Base-by-base conservation (phyloP, 2,113 vertebrate species). In the Hypanus sabinus region DNA sequence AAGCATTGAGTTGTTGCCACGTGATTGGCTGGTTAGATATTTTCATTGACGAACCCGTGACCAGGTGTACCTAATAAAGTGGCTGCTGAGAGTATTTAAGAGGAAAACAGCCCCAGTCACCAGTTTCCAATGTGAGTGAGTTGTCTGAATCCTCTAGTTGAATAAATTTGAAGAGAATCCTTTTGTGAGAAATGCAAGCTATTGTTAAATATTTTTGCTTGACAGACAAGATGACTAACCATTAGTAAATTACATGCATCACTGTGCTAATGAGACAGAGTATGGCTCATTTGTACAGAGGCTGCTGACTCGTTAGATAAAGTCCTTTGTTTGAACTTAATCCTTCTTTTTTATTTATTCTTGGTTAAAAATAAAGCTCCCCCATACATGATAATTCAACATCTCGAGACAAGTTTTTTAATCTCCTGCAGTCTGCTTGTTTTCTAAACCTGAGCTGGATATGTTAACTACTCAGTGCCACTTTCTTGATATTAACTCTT, bases 181-280 rank as follows among this genome's bases (percentile, higher is more conserved):
- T 90, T 87, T 65, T 90, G 85, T 90, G 85, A 33, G 60, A 68
- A 90, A 65, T n/a, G 27, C n/a, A 2, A 90, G 30, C 60, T 65
- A 90, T 90, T 90, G 85, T 90, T 90, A n/a, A 85, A 85, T 55
- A 33, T 65, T 90, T 90, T 90, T 65, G 85, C 18, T 65, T 90
- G 85, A 90, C n/a, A 68, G 85, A 90, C 85, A 90, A 60, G 60
- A 36, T 90, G 57, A 90, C 33, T 90, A 90, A 90, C 30, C 85
- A 90, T 90, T 12, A 90, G 60, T 90, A 68, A 68, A 90, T 90
- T 90, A 90, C 57, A 90, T 62, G 85, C 85, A 90, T 90, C 85
- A 90, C 5, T 90, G 85, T 68, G 62, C n/a, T 90, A 90, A 90
- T 33, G 85, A 90, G n/a, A 65, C 60, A 90, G 85, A 65, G 85